Base-by-base conservation (phyloP, 1,140 invertebrate genomes). In the Cydia splendana region DNA sequence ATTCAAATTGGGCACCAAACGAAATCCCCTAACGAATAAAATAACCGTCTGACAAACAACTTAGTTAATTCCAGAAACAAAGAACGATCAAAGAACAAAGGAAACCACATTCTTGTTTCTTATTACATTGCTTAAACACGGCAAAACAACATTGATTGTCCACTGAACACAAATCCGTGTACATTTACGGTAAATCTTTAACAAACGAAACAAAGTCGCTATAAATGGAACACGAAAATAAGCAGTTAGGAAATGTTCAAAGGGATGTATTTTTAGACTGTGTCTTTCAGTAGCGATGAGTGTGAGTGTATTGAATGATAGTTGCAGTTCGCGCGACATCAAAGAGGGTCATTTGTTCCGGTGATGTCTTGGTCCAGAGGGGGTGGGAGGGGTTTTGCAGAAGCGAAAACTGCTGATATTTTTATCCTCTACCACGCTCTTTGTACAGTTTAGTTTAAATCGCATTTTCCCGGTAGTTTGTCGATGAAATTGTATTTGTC, bases 301-400 rank as follows among this genome's bases (percentile, higher is more conserved):
- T n/a, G 28, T 13, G 24, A 12, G 24, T 15, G 65, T 69, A 69
- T 69, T 69, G 65, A 69, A 69, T 69, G 65, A 69, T 69, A 69
- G 65, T 69, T 69, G 65, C 65, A 69, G 20, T 67, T 67, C 65
- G 28, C 28, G 65, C 30, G 65, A 69, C 65, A 69, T 69, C 65
- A 69, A 69, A 69, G 65, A 34, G 65, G 65, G 65, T 69, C 24
- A 69, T 69, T 69, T 69, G 65, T 69, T 69, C 65, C 30, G 65
- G 65, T n/a, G 65, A 69, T 69, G 65, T 69, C 65, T 69, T 69
- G 65, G n/a, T 69, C 30, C 15, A 30, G 53, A 18, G 53, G 53
- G 53, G 53, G 53, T 7, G n/a, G n/a, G n/a, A 4, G 51, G 53
- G 53, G 53, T n/a, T 7, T 42, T 42, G 38, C 38, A 42, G 53